A percentile compares a stretch with the other conserved stretches of the same genome.
Evolutionary conservation across 2,797 vertebrate genomes (phyloP).

Genomic region (Tapirus indicus): DNA sequence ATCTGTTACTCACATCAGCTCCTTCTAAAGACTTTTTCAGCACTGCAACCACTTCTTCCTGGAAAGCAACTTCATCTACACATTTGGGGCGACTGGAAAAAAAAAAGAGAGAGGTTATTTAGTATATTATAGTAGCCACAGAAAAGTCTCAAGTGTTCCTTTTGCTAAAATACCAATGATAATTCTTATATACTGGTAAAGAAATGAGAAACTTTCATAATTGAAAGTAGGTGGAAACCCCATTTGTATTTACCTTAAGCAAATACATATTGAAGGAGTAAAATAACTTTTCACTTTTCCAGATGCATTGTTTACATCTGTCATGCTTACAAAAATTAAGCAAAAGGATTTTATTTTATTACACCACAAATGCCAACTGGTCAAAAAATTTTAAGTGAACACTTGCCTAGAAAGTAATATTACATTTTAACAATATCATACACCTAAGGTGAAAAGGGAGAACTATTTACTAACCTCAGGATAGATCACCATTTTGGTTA

Average conservation of each 20-base stretch:
- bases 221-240: neutral
- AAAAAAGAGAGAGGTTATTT: constrained; percentile 4
- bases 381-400: constrained; percentile 30
- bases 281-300: constrained; percentile 30
- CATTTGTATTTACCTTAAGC: constrained; percentile 47
- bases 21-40: constrained; percentile 97
- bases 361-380: neutral
- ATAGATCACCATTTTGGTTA: constrained; percentile 8
- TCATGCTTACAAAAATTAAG: constrained; percentile 34
- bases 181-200: constrained; percentile 33
- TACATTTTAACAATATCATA: constrained; percentile 20
- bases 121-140: neutral
- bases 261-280: constrained; percentile 14
- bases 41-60: constrained; percentile 98
- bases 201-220: constrained; percentile 45
- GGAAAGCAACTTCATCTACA: constrained; percentile 97
- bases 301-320: neutral
- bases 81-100: constrained; percentile 94
- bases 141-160: constrained; percentile 7
- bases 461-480: constrained; percentile 13
- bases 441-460: neutral
- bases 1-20: constrained; percentile 94
- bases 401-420: neutral
- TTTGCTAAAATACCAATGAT: constrained; percentile 25
- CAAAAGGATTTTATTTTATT: constrained; percentile 56